Evolutionary conservation across 2,888 invertebrate species (phyloP).

Genomic region (Uloborus plumipes): DNA sequence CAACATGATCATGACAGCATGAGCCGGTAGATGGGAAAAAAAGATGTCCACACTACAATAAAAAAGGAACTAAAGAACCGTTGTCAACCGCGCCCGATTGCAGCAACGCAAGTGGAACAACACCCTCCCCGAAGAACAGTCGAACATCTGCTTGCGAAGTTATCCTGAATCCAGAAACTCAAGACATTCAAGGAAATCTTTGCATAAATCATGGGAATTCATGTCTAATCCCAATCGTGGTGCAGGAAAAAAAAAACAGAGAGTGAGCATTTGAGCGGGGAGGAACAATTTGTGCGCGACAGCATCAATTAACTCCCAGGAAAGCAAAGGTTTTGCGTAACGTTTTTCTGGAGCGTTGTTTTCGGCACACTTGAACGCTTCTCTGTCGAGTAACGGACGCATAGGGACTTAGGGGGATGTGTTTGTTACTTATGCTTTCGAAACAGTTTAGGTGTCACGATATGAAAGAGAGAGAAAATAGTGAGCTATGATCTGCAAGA

Average conservation of each 20-base stretch:
- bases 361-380: slow-evolving; percentile 14
- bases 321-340: neutral
- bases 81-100: neutral
- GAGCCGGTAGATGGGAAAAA: no score
- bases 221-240: slow-evolving; percentile 15
- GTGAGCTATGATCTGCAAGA: no score
- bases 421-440: no score
- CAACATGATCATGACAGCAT: neutral
- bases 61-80: neutral
- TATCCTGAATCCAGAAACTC: neutral
- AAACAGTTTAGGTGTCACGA: no score
- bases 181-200: slow-evolving; percentile 34
- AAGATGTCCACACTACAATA: neutral
- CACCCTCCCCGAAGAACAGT: neutral
- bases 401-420: no score
- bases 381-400: neutral
- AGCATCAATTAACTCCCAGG: slow-evolving; percentile 9
- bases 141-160: neutral
- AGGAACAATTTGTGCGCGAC: neutral
- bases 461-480: no score
- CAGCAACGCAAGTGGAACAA: neutral
- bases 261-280: neutral
- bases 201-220: slow-evolving; percentile 6
- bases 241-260: neutral
- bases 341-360: slow-evolving; percentile 8